Evolutionary conservation across 2,113 vertebrate genomes (phyloP), one percentile per base, ranked within the genome.

Genomic region (Jaculus jaculus): DNA sequence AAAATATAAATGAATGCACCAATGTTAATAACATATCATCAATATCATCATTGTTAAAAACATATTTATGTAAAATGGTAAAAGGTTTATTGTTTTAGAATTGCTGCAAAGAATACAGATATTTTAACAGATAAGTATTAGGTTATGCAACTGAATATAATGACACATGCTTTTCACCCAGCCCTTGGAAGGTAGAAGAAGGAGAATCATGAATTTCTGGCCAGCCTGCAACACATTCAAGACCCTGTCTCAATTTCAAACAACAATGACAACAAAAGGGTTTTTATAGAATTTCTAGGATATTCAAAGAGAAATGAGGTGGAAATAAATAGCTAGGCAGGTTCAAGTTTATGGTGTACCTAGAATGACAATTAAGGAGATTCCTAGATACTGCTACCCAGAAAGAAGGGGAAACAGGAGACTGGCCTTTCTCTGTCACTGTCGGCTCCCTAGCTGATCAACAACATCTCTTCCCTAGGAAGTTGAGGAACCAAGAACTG

Each of bases 341-440:
- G 63, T 1, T 89, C 47, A 34, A 4, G 72, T 34, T 28, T 71
- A 37, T 23, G 32, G 12, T 54, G 3, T 90, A 30, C 72, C 81
- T 71, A 18, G 61, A 86, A 73, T 72, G 20, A 68, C 16, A 42
- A 5, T 42, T 39, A 54, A 34, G 51, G 12, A 54, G 28, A 61
- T 23, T 39, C 63, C 47, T 78, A 17, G 8, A 32, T 58, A 30
- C 32, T 54, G 34, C n/a, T 75, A 15, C 68, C 11, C 20, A 58
- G 61, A 20, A 60, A 37, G 47, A 65, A 82, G 34, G 21, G 9
- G 79, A 42, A 7, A 72, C 11, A 21, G 42, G 7, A 77, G 92
- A 91, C 77, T 93, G 96, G 93, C 79, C 84, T 94, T 95, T 92
- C 87, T 96, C 87, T 89, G 21, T 68, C 94, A 93, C 87, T 93